Evolutionary conservation across 1,140 invertebrate species (phyloP), one percentile per base, ranked within the genome.

Genomic region (Augochlora pura): DNA sequence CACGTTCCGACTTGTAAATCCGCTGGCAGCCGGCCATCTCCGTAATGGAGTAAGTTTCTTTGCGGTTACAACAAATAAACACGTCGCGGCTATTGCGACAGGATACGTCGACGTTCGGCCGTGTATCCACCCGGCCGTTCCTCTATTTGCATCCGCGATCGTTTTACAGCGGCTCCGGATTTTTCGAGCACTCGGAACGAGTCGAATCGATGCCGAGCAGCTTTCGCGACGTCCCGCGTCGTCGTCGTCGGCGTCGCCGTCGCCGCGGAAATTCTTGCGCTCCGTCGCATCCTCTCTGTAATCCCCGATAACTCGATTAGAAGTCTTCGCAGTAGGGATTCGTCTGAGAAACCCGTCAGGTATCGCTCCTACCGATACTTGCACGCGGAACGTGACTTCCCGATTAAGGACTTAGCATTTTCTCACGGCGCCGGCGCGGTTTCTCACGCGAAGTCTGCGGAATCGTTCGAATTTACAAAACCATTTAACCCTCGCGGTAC

Each of bases 281-380:
- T 62, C 54, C 16, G 25, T 27, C 23, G 32, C 64, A 27, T n/a
- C 21, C 5, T 18, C 49, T 6, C 5, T 4, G 14, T 57, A 84
- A 81, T 72, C 79, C 72, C 76, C 60, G 62, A 71, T 78, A 86
- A 86, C 63, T 82, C 74, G 68, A 80, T 86, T 86, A 86, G 75
- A 67, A 68, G 75, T 84, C 69, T 52, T 52, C 42, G n/a, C 78
- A 59, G 69, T 86, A 86, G 75, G 84, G 83, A 78, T 86, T 86
- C 84, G 42, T 78, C 80, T 70, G 71, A 62, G 79, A 86, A 86
- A 77, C 83, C 82, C 63, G 73, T 72, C 59, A 49, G 54, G 60
- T 62, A 54, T 49, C 32, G 46, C 64, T 59, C 25, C 38, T 64
- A 23, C n/a, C 21, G 67, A 32, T 57, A 63, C 76, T 64, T 21